phyloP scores from a whole-genome alignment of 2,797 vertebrate genomes.

The Poecilia gillii region DNA sequence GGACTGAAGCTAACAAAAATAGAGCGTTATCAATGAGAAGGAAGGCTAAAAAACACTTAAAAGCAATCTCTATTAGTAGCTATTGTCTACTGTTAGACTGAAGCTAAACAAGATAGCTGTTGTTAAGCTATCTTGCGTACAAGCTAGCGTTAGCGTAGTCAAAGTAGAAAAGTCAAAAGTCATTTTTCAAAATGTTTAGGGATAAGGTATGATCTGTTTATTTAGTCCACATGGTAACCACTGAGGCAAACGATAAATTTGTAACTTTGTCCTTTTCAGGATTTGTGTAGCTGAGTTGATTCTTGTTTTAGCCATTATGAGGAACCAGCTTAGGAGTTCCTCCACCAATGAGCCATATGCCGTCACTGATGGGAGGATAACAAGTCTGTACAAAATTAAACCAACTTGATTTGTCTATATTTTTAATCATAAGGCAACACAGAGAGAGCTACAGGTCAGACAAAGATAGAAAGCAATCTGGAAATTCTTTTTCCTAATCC shows the following conservation, averaged over 20 bases:
- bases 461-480: neutral
- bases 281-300: neutral
- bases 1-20: neutral
- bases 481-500: neutral
- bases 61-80: neutral
- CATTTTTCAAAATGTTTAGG: neutral
- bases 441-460: neutral
- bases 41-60: neutral
- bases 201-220: neutral
- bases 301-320: neutral
- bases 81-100: no score
- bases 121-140: no score
- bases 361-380: neutral
- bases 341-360: neutral
- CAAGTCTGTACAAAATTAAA: neutral
- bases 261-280: neutral
- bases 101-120: no score
- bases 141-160: neutral
- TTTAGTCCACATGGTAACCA: neutral
- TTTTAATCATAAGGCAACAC: neutral
- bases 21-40: neutral
- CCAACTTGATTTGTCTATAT: neutral
- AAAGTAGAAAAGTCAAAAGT: neutral
- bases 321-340: slow-evolving; percentile 1
- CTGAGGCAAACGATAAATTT: neutral